Conservation (phyloP, 2,888 invertebrate genomes). For the Tromatobia lineatoria region DNA sequence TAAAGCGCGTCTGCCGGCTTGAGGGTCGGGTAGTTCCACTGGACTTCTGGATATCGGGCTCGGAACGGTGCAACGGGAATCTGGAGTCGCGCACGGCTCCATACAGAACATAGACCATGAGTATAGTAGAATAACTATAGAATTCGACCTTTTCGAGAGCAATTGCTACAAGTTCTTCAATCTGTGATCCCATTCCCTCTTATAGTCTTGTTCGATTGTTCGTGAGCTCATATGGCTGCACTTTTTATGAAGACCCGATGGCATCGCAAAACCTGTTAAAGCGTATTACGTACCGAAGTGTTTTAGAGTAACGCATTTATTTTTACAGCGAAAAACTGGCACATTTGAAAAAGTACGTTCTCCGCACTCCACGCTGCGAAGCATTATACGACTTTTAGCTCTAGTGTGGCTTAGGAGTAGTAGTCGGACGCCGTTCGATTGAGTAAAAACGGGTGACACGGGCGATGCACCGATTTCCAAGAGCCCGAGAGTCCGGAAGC, state of each 20-base stretch:
- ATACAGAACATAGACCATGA: not conserved
- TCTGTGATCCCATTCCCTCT: slow-evolving; percentile 24
- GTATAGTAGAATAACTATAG: slow-evolving; percentile 18
- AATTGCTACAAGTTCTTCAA: slow-evolving; percentile 34
- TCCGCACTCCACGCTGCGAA: not conserved
- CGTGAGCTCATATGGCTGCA: not conserved
- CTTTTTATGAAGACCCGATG: not conserved
- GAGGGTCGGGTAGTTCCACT: slow-evolving; percentile 32
- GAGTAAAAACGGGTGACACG: slow-evolving; percentile 61
- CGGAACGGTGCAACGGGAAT: slow-evolving; percentile 12
- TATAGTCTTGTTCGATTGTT: slow-evolving; percentile 17
- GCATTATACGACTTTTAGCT: slow-evolving; percentile 9
- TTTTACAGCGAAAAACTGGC: not conserved
- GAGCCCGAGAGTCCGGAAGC: slow-evolving; percentile 25
- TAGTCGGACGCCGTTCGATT: slow-evolving; percentile 46
- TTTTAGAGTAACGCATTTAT: not conserved
- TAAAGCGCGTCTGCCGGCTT: slow-evolving; percentile 30
- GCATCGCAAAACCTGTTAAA: not conserved
- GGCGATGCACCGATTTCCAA: slow-evolving; percentile 62
- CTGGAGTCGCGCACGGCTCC: slow-evolving; percentile 27
- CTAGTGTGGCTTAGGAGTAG: not conserved
- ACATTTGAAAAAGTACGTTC: not conserved
- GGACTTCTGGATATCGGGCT: slow-evolving; percentile 39
- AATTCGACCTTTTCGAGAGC: slow-evolving; percentile 18
- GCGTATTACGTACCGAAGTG: not conserved